Conservation (phyloP, 2,888 invertebrate genomes). For the Tolmerus cingulatus region DNA sequence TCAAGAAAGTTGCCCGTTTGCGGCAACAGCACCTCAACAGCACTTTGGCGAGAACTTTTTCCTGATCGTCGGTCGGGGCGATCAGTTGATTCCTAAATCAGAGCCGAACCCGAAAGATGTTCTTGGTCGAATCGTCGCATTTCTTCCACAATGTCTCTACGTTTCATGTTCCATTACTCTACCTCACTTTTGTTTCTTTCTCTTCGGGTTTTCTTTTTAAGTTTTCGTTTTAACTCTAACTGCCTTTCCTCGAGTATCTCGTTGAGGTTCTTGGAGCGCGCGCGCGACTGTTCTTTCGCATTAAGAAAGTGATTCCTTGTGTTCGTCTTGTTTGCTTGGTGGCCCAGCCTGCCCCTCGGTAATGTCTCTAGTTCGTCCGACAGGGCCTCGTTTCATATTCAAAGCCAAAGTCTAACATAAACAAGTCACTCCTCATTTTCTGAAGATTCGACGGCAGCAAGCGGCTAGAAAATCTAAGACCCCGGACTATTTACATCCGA, state of each 20-base stretch:
- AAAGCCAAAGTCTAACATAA: slow-evolving; percentile 30
- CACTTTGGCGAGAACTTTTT: background rate
- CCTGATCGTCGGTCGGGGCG: slow-evolving; percentile 4
- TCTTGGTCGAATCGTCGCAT: slow-evolving; percentile 15
- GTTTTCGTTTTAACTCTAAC: slow-evolving; percentile 28
- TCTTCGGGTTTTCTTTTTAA: slow-evolving; percentile 8
- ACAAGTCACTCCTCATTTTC: slow-evolving; percentile 20
- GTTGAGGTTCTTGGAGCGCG: slow-evolving; percentile 27
- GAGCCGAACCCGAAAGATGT: background rate
- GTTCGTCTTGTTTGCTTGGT: slow-evolving; percentile 4
- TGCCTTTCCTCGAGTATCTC: slow-evolving; percentile 35
- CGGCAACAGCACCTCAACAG: background rate
- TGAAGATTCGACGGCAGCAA: slow-evolving; percentile 6
- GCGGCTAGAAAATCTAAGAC: background rate
- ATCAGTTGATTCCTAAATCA: slow-evolving; percentile 31
- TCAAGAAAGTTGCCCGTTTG: background rate
- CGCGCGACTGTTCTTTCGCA: slow-evolving; percentile 37
- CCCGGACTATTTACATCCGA: slow-evolving; percentile 8
- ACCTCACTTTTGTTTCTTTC: slow-evolving; percentile 16
- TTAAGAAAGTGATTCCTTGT: slow-evolving; percentile 40
- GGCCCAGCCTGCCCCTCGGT: background rate
- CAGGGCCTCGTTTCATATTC: slow-evolving; percentile 32
- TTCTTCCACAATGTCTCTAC: slow-evolving; percentile 9
- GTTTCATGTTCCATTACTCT: slow-evolving; percentile 25
- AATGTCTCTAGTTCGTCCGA: slow-evolving; percentile 17